Conservation (phyloP, 2,797 vertebrate genomes). For the Tadarida brasiliensis region DNA sequence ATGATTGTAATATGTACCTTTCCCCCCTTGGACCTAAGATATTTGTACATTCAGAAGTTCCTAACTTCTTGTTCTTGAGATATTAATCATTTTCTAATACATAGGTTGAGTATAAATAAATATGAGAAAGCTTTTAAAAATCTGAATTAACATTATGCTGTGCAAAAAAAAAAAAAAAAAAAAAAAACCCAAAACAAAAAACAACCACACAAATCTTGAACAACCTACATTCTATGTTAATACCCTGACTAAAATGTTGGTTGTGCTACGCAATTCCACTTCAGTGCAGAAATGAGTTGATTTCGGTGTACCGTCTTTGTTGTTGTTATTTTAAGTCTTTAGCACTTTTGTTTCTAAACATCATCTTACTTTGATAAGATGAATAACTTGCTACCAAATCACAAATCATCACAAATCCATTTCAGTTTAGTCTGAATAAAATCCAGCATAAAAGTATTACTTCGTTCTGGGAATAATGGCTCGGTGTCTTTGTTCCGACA, state of each 20-base stretch:
- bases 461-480: conserved; percentile 85
- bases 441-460: conserved; percentile 86
- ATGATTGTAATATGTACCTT: conserved; percentile 80
- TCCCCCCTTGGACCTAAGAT: conserved; percentile 82
- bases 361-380: conserved; percentile 80
- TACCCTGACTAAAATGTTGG: conserved; percentile 89
- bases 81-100: conserved; percentile 85
- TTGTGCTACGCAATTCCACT: conserved; percentile 90
- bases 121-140: conserved; percentile 88
- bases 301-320: conserved; percentile 71
- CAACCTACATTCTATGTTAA: conserved; percentile 91
- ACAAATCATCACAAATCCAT: conserved; percentile 83
- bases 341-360: conserved; percentile 83
- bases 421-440: conserved; percentile 84
- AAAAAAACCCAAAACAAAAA: neutral
- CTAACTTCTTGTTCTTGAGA: conserved; percentile 83
- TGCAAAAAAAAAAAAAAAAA: conserved; percentile 79
- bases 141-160: conserved; percentile 87
- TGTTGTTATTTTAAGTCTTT: conserved; percentile 78
- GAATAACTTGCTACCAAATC: conserved; percentile 79
- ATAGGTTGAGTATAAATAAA: conserved; percentile 90
- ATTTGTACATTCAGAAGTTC: conserved; percentile 89
- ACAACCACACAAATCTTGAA: conserved; percentile 72
- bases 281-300: conserved; percentile 88
- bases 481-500: conserved; percentile 84